Evolutionary conservation across 2,113 vertebrate genomes (phyloP).

Genomic region (Tupaia chinensis): DNA sequence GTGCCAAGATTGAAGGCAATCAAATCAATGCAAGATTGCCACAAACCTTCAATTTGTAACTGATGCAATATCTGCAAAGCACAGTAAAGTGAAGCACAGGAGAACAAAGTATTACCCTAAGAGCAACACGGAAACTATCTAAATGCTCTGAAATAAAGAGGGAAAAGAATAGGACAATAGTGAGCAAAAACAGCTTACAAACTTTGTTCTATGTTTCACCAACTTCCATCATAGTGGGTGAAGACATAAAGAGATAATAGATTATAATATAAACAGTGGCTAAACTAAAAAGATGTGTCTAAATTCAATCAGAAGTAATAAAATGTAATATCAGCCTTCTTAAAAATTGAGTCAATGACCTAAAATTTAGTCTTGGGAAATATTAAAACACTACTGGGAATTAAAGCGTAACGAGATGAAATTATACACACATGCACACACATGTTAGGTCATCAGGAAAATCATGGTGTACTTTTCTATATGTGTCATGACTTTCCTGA

Average conservation of each 20-base stretch:
- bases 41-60: too few relatives aligned
- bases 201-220: neutral
- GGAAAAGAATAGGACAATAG: neutral
- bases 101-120: neutral
- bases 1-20: too few relatives aligned
- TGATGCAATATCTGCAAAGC: too few relatives aligned
- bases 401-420: neutral
- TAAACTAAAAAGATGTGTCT: conserved; percentile 24
- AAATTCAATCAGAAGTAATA: neutral
- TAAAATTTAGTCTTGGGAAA: neutral
- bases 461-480: too few relatives aligned
- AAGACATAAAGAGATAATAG: neutral
- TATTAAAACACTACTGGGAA: neutral
- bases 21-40: too few relatives aligned
- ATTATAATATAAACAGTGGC: neutral
- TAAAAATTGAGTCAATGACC: neutral
- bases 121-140: neutral
- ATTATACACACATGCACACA: too few relatives aligned
- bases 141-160: neutral
- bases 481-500: too few relatives aligned
- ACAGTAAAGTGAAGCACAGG: too few relatives aligned
- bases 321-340: neutral
- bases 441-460: too few relatives aligned
- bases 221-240: neutral
- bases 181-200: neutral